phyloP scores from a whole-genome alignment of 2,113 vertebrate species.

The Echinops telfairi region DNA sequence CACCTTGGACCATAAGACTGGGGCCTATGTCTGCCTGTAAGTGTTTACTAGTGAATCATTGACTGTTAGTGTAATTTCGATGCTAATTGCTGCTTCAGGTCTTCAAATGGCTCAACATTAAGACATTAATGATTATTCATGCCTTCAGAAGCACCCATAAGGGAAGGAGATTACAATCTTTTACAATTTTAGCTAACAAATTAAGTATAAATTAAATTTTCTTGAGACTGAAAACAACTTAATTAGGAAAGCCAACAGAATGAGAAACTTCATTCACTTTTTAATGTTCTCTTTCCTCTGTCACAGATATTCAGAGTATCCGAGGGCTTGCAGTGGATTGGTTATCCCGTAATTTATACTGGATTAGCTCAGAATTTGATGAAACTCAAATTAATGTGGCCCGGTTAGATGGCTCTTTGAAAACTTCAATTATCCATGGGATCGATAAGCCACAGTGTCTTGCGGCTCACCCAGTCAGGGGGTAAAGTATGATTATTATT shows the following conservation, averaged over 20 bases:
- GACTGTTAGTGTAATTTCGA: constrained; percentile 70
- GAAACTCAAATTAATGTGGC: constrained; percentile 99
- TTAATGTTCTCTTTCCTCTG: constrained; percentile 77
- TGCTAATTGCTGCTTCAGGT: constrained; percentile 78
- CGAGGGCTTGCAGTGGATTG: constrained; percentile 97
- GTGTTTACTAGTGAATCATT: constrained; percentile 71
- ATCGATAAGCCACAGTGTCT: constrained; percentile 98
- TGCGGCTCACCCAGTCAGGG: constrained; percentile 95
- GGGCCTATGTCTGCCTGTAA: constrained; percentile 44
- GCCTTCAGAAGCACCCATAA: constrained; percentile 71
- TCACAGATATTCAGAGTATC: constrained; percentile 96
- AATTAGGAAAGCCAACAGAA: constrained; percentile 49
- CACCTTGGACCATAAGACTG: constrained; percentile 48
- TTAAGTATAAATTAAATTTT: constrained; percentile 71
- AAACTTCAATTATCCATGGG: constrained; percentile 98
- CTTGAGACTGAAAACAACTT: constrained; percentile 62
- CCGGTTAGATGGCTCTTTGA: constrained; percentile 97
- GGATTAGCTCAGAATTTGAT: constrained; percentile 99
- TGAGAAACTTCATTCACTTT: constrained; percentile 63
- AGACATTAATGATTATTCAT: constrained; percentile 75
- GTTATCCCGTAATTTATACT: constrained; percentile 98
- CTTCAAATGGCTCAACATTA: constrained; percentile 65
- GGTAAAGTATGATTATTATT: constrained; percentile 90
- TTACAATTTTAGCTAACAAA: constrained; percentile 74
- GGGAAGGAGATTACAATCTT: constrained; percentile 72